Evolutionary conservation across 2,113 vertebrate genomes (phyloP).

Genomic region (Zosterops borbonicus): DNA sequence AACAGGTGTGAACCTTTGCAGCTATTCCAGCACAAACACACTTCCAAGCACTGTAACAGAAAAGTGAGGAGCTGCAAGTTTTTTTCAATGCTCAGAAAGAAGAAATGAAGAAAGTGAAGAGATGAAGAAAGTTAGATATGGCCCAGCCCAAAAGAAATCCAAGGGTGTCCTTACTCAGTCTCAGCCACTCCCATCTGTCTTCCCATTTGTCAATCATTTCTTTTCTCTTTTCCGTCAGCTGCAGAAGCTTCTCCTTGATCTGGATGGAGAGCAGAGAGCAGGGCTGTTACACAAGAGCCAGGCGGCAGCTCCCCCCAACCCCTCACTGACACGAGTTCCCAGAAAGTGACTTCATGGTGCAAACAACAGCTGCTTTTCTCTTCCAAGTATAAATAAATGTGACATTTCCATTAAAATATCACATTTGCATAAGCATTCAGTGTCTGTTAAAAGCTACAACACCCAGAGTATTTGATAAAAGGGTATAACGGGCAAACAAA

Average conservation of each 20-base stretch:
- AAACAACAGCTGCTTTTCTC: neutral
- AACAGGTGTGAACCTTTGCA: neutral
- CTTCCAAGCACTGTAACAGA: neutral
- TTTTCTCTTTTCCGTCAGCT: constrained; percentile 97
- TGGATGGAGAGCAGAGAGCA: constrained; percentile 58
- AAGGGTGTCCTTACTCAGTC: constrained; percentile 84
- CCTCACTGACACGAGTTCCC: neutral
- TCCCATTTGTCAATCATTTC: constrained; percentile 99
- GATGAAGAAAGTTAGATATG: neutral
- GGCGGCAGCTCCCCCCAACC: neutral
- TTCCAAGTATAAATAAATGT: neutral
- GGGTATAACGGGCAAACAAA: neutral
- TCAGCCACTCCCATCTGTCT: constrained; percentile 98
- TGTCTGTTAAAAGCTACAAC: neutral
- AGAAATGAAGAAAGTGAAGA: too few species aligned
- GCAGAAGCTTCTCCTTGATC: constrained; percentile 95
- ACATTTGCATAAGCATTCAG: neutral
- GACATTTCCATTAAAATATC: neutral
- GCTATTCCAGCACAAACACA: neutral
- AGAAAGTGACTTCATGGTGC: neutral
- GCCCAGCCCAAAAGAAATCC: neutral
- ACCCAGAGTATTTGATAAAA: neutral
- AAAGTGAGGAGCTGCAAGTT: neutral
- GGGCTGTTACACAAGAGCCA: constrained; percentile 3
- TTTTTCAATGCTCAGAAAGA: neutral